Evolutionary conservation across 2,888 invertebrate genomes (phyloP), one percentile per base, ranked within the genome.

Genomic region (Synanthedon tipuliformis): DNA sequence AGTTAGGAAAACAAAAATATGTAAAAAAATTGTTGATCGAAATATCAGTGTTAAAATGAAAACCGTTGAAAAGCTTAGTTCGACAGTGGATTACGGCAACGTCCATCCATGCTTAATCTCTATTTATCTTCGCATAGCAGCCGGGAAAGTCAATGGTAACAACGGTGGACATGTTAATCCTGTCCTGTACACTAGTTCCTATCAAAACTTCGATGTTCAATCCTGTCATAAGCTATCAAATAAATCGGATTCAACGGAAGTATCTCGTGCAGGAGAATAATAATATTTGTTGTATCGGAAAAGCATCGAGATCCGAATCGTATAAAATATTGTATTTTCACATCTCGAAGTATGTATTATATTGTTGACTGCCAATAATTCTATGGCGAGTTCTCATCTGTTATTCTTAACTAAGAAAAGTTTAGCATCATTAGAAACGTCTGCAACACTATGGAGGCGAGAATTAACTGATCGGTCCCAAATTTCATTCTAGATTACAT

Each of bases 111-210:
- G 73, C 18, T 75, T 76, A 80, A 82, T 81, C 78, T 79, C 69
- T 75, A 73, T 76, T 81, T 84, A 84, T 84, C 84, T 76, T 68
- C 73, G 73, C 65, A 65, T 63, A 69, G 65, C 83, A 83, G 79
- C 68, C 75, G 68, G 67, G 63, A 60, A 65, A 65, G 66, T 69
- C 75, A 72, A 61, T 59, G 60, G 58, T 62, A 61, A 72, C 73
- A 70, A 66, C 76, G 71, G 77, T 73, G 72, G 82, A 81, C 78
- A 73, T 61, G 66, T 71, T 81, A 80, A 81, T 75, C 79, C 75
- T 55, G 12, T 49, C 49, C 45, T 45, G 45, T 45, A 45, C 15
- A 45, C 45, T 45, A 45, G 45, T 45, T 45, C 11, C 45, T 45
- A 45, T 45, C 45, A 45, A 45, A 45, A 45, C 12, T 45, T 8